Evolutionary conservation across 2,797 vertebrate genomes (phyloP).

Genomic region (Lerista edwardsae): DNA sequence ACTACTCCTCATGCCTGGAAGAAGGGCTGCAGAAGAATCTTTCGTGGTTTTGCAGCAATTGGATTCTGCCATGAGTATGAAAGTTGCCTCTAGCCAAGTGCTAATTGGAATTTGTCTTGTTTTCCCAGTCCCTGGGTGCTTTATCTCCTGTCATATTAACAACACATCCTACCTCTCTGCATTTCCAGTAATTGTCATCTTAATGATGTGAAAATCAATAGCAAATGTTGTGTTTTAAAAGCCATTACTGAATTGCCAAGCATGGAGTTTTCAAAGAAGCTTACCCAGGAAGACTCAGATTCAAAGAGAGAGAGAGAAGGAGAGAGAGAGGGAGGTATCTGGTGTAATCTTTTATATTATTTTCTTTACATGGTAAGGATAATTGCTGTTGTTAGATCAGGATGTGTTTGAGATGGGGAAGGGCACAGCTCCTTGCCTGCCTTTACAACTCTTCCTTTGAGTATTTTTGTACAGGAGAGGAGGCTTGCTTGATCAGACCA

Average conservation of each 20-base stretch:
- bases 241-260: neutral
- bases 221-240: slow-evolving; percentile 29
- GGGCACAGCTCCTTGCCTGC: neutral
- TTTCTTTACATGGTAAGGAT: neutral
- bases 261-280: neutral
- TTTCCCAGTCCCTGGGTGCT: neutral
- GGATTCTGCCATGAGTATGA: slow-evolving; percentile 9
- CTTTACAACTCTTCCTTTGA: neutral
- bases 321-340: neutral
- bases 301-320: neutral
- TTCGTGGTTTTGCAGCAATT: slow-evolving; percentile 22
- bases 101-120: slow-evolving; percentile 39
- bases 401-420: neutral
- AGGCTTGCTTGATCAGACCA: neutral
- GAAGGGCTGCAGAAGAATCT: too few relatives aligned
- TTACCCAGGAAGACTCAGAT: slow-evolving; percentile 4
- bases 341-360: neutral
- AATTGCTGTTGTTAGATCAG: neutral
- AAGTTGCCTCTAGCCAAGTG: slow-evolving; percentile 34
- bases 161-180: neutral
- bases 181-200: slow-evolving; percentile 18
- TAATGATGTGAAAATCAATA: slow-evolving; percentile 44
- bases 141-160: slow-evolving; percentile 29
- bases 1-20: too few relatives aligned
- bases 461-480: neutral